Conservation (phyloP, 1,140 invertebrate species). For the Coptotermes formosanus region DNA sequence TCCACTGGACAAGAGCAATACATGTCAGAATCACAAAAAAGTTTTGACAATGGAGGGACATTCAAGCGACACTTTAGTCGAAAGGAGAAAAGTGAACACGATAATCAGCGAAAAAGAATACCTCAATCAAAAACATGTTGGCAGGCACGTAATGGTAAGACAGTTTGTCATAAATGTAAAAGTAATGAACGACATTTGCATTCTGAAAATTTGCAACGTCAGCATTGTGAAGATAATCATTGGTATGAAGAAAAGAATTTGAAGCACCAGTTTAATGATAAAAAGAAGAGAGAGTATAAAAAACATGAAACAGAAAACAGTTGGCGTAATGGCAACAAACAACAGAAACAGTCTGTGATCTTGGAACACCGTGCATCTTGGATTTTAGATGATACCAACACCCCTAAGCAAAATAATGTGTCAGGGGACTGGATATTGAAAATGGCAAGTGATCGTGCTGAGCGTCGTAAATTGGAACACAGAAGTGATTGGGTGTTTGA, state of each 20-base stretch:
- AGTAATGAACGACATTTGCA: background rate
- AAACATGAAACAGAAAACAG: background rate
- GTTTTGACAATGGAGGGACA: background rate
- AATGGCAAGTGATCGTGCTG: background rate
- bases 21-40: background rate
- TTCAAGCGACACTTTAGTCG: background rate
- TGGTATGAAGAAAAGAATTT: background rate
- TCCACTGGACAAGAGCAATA: background rate
- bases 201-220: background rate
- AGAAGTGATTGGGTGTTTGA: background rate
- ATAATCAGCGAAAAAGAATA: background rate
- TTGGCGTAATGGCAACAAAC: background rate
- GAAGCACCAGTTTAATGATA: background rate
- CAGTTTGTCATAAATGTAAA: background rate
- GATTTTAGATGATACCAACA: background rate
- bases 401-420: background rate
- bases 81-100: background rate
- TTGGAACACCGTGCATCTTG: background rate
- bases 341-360: background rate
- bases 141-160: background rate
- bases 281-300: background rate
- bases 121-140: background rate
- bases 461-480: background rate
- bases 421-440: background rate
- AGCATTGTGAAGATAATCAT: background rate